Evolutionary conservation across 2,888 invertebrate genomes (phyloP).

Genomic region (Xanthorhoe designata): DNA sequence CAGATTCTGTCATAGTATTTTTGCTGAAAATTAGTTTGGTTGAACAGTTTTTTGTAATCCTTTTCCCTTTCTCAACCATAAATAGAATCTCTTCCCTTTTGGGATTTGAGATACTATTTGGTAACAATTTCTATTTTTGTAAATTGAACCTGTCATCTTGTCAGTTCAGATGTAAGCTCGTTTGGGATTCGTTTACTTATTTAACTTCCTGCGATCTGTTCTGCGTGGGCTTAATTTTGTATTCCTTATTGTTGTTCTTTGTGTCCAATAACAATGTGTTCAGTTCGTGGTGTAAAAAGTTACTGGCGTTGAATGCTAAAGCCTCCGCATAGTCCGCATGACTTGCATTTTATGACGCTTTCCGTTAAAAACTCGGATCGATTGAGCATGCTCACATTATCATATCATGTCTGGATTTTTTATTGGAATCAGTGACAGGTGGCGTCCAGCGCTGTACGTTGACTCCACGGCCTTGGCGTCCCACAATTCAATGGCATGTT

Average conservation of each 20-base stretch:
- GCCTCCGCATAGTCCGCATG: neutral
- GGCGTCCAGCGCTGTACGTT: slow-evolving; percentile 77
- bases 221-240: slow-evolving; percentile 13
- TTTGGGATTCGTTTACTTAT: slow-evolving; percentile 13
- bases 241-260: slow-evolving; percentile 6
- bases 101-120: slow-evolving; percentile 3
- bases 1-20: neutral
- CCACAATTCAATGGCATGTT: slow-evolving; percentile 73
- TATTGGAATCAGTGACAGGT: slow-evolving; percentile 74
- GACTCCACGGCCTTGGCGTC: slow-evolving; percentile 78
- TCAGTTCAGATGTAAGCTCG: slow-evolving; percentile 29
- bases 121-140: slow-evolving; percentile 25
- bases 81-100: neutral
- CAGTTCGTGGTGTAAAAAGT: slow-evolving; percentile 2
- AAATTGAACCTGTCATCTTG: slow-evolving; percentile 30
- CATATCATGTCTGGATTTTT: slow-evolving; percentile 56
- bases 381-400: neutral
- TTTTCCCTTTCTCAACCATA: neutral
- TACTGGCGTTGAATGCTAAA: neutral
- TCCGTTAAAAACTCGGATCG: neutral
- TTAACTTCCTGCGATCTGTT: slow-evolving; percentile 22
- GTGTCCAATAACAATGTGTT: slow-evolving; percentile 8
- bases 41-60: neutral
- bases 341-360: neutral
- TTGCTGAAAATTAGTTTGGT: neutral